Base-by-base conservation (phyloP, 92 coral and sea anemone genomes). In the Meandrina meandrites region DNA sequence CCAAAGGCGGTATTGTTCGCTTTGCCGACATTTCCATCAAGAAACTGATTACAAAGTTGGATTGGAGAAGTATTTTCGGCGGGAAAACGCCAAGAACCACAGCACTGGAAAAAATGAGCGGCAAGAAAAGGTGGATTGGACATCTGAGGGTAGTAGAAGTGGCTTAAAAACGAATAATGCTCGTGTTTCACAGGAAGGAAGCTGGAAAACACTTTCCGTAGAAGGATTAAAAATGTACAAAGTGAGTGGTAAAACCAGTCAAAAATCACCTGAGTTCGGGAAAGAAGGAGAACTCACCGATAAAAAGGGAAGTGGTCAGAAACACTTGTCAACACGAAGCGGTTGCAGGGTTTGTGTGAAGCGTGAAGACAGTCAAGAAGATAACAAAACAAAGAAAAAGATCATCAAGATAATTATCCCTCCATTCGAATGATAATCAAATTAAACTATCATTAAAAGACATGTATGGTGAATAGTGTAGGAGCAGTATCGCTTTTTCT, bases 21-120 rank as follows among this genome's bases (percentile, higher is more conserved):
- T 75, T 51, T 85, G 88, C 28, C 70, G 88, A 28, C 88, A 85
- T 75, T 56, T 85, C 31, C 88, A 85, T 64, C 64, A 85, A 30
- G 88, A 45, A 47, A 18, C 62, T 17, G 45, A 57, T 4, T 57
- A 75, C 64, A 85, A 62, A 24, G 88, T 58, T 28, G 88, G 88
- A 10, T 57, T 85, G 76, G 88, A 85, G 57, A 85, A 85, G 50
- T 76, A 76, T 47, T 85, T 85, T 85, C 17, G 28, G 22, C 32
- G 30, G 40, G 60, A 75, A 45, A 12, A 40, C 3, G 12, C 45
- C 45, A 57, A 62, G 48, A 40, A 50, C 42, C 4, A 22, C 51
- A 32, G 11, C 14, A 31, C 35, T 22, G 79, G 19, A 53, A 36
- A 12, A 54, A 72, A 18, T 31, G n/a, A n/a, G n/a, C 50, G 18